phyloP scores from a whole-genome alignment of 2,888 invertebrate species.

The Hirtodrosophila trivittata region DNA sequence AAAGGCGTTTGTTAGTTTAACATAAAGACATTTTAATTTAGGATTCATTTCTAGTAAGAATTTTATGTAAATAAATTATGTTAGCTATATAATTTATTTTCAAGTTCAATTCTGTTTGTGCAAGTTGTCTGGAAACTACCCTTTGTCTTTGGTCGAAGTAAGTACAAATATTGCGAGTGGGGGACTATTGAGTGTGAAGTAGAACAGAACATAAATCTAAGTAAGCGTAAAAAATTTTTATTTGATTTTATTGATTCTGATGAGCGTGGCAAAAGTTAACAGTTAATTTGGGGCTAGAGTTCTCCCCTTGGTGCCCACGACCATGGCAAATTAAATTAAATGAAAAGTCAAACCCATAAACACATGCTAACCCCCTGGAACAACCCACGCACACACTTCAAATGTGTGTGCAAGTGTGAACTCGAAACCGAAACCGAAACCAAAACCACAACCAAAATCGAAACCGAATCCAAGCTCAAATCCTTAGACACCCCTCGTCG shows the following conservation, averaged over 20 bases:
- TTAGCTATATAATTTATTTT: no score
- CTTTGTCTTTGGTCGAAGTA: background rate
- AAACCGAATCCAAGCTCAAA: slow-evolving; percentile 33
- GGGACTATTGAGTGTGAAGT: slow-evolving; percentile 33
- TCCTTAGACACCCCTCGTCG: slow-evolving; percentile 39
- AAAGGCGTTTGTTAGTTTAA: no score
- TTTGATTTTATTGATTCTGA: slow-evolving; percentile 77
- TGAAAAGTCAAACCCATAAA: slow-evolving; percentile 78
- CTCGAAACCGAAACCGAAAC: slow-evolving; percentile 6
- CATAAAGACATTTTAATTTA: no score
- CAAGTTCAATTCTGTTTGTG: no score
- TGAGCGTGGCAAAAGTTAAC: slow-evolving; percentile 72
- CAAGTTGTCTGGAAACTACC: slow-evolving; percentile 21
- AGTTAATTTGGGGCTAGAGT: slow-evolving; percentile 57
- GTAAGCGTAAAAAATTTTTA: slow-evolving; percentile 73
- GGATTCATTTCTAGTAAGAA: no score
- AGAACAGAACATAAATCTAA: slow-evolving; percentile 57
- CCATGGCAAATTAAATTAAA: slow-evolving; percentile 74
- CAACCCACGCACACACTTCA: slow-evolving; percentile 30
- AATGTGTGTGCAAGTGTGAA: slow-evolving; percentile 26
- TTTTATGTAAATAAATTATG: no score
- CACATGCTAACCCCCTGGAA: slow-evolving; percentile 54
- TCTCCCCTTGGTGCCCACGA: slow-evolving; percentile 31
- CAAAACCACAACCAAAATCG: slow-evolving; percentile 14
- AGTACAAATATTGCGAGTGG: no score